Base-by-base conservation (phyloP, 2,113 vertebrate species). In the Pica pica region DNA sequence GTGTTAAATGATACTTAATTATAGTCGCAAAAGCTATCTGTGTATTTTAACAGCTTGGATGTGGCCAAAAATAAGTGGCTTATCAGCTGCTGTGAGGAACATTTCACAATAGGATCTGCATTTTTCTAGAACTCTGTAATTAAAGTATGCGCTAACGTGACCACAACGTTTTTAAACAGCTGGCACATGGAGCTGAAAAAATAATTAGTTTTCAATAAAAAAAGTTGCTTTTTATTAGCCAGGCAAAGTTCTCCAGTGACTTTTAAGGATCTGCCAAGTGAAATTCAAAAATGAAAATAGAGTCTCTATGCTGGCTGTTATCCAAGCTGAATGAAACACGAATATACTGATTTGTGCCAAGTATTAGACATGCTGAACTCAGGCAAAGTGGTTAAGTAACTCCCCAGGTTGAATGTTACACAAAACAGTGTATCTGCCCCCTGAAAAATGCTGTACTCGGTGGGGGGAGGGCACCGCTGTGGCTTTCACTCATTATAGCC, bases 131-230 rank as follows among this genome's bases (percentile, higher is more conserved):
- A 84, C 87, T 87, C 87, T 88, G 95, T 96, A 96, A 97, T 97
- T 97, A 97, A 98, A 98, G 96, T 97, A 96, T 92, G 95, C 33
- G 23, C 95, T 97, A 97, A 98, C 88, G 42, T 97, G 95, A 97
- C 94, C 96, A 94, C 85, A 97, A 94, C 77, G 89, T 97, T 98
- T 98, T 97, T 93, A 97, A 97, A 97, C 96, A 98, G 94, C 94
- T 98, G 97, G 97, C 97, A 97, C 95, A 97, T 16, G 94, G 89
- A 97, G 95, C 95, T 96, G 90, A 97, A 98, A 97, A 97, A 97
- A 97, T 97, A 98, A 98, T 97, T 98, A 97, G 92, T 97, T 98
- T 98, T 97, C 96, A 98, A 98, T 98, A 98, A 98, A 96, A 96
- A 96, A 98, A 97, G 94, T 95, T 97, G 90, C 80, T 87, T 98